Percentiles rank a stretch among this genome's conserved stretches.
These are phyloP conservation scores for Bovichtus diacanthus DNA, from an alignment of 2,797 vertebrate genomes.

Conservation along the genomic window DNA sequence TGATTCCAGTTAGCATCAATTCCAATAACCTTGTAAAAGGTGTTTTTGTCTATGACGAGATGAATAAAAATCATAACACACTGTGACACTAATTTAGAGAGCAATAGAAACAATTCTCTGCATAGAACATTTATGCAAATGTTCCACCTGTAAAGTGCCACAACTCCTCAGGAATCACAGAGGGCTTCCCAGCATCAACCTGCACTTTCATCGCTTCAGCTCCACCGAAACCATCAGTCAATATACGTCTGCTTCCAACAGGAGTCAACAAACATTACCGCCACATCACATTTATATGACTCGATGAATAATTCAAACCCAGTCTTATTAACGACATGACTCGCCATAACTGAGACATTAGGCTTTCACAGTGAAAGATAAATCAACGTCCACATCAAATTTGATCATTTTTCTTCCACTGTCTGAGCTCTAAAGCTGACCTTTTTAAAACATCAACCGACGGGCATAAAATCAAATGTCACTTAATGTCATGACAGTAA, in stretches of 20 bases:
- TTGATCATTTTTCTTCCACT: neutral
- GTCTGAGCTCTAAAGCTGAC: slow-evolving; percentile 12
- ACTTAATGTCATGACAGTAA: neutral
- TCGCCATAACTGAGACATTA: slow-evolving; percentile 9
- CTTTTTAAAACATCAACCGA: slow-evolving; percentile 31
- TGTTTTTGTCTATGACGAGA: neutral
- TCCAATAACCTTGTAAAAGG: neutral
- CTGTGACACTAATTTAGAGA: neutral
- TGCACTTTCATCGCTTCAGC: slow-evolving; percentile 6
- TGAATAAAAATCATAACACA: neutral
- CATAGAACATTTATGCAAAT: neutral
- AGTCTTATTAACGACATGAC: slow-evolving; percentile 4
- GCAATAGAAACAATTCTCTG: neutral
- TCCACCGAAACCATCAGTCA: slow-evolving; percentile 7
- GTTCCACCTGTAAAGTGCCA: neutral
- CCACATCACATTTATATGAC: neutral
- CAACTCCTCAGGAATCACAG: neutral
- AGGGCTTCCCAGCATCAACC: too few relatives aligned
- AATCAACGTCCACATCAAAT: slow-evolving; percentile 17
- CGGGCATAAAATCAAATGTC: neutral
- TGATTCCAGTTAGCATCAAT: too few relatives aligned
- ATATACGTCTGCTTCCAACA: slow-evolving; percentile 8
- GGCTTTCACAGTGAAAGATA: neutral
- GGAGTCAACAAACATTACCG: slow-evolving; percentile 22
- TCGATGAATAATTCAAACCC: slow-evolving; percentile 31